Percentiles rank a stretch among this genome's conserved stretches.
phyloP scores from a whole-genome alignment of 2,888 invertebrate genomes.

The Pilophorus perplexus region DNA sequence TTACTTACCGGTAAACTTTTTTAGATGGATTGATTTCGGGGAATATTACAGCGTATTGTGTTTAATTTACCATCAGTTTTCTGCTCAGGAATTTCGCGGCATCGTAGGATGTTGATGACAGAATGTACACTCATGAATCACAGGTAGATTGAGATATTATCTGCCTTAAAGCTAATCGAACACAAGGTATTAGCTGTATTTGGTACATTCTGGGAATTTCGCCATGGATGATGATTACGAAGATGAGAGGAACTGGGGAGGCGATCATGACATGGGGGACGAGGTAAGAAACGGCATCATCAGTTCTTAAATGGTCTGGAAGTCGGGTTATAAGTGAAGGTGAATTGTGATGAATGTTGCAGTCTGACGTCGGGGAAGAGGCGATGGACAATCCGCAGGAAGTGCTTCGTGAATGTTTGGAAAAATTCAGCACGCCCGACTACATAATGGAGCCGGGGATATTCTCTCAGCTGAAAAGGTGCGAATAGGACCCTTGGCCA shows the following conservation, averaged over 20 bases:
- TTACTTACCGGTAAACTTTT: too few species aligned
- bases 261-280: conserved; percentile 58
- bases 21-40: too few species aligned
- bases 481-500: too few species aligned
- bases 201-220: too few species aligned
- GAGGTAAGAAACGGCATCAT: conserved; percentile 54
- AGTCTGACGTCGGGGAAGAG: conserved; percentile 64
- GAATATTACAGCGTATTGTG: too few species aligned
- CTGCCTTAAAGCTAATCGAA: too few species aligned
- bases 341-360: conserved; percentile 16
- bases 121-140: too few species aligned
- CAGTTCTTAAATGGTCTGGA: neutral
- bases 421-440: conserved; percentile 88
- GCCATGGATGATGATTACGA: conserved; percentile 59
- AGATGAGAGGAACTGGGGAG: conserved; percentile 64
- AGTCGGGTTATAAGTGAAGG: neutral
- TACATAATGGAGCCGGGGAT: conserved; percentile 99
- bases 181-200: too few species aligned
- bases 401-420: conserved; percentile 84
- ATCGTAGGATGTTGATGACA: too few species aligned
- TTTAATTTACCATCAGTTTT: too few species aligned
- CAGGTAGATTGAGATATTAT: too few species aligned
- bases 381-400: conserved; percentile 80
- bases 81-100: too few species aligned
- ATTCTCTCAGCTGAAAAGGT: conserved; percentile 85